Percentiles rank a stretch among this genome's conserved stretches.
Conservation (phyloP, 2,113 vertebrate species). For the Vidua chalybeata region DNA sequence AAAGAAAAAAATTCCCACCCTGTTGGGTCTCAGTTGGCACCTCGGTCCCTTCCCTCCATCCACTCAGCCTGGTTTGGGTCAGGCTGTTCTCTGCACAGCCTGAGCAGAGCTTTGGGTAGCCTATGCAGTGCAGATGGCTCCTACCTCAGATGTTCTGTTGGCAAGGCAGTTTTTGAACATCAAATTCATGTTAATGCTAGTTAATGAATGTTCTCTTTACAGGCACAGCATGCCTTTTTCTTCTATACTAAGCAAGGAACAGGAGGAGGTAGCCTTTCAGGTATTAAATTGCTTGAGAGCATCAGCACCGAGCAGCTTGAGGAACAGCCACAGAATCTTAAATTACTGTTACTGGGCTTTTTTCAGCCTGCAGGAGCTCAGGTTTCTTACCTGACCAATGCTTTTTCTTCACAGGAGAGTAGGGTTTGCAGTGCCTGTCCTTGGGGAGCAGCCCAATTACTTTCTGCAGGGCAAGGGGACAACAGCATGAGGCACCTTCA, state of each 20-base stretch:
- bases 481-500: neutral
- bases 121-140: slow-evolving; percentile 13
- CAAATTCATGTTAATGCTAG: slow-evolving; percentile 32
- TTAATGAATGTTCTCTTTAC: slow-evolving; percentile 47
- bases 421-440: neutral
- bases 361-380: neutral
- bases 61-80: neutral
- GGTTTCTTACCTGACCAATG: slow-evolving; percentile 9
- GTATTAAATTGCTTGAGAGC: slow-evolving; percentile 22
- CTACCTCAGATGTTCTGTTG: slow-evolving; percentile 34
- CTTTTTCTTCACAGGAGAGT: neutral
- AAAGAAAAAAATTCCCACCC: neutral
- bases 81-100: neutral
- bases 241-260: slow-evolving; percentile 9
- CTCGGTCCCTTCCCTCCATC: neutral
- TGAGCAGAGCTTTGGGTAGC: neutral
- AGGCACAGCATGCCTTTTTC: neutral
- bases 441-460: neutral
- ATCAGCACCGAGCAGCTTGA: slow-evolving; percentile 21
- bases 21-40: neutral
- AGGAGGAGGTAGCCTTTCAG: slow-evolving; percentile 23
- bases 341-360: slow-evolving; percentile 33
- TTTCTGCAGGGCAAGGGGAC: neutral
- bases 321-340: slow-evolving; percentile 37
- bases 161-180: slow-evolving; percentile 25